Base-by-base conservation (phyloP, 2,888 invertebrate species). In the Gymnosoma rotundatum region DNA sequence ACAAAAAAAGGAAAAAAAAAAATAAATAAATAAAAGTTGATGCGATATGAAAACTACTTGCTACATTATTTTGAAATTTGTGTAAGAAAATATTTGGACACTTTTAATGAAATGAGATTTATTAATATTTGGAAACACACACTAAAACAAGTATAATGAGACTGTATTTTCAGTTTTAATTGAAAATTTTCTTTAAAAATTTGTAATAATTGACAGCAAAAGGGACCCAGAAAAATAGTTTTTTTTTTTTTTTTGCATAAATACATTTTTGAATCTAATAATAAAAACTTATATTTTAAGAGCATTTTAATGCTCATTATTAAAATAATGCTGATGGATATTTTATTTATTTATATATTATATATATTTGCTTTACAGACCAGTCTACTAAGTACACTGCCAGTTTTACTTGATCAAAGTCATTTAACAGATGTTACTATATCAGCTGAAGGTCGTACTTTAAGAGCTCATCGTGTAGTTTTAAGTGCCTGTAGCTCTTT, bases 371-470 rank as follows among this genome's bases (percentile, higher is more conserved):
- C 56, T 63, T 66, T 67, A 50, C 94, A 96, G 95, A 95, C 94
- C 90, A 96, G 95, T 90, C 93, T 97, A 64, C 93, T 97, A 85
- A 95, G 95, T 88, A 96, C 96, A 76, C 93, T 97, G 89, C 96
- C 96, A 60, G 94, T 95, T 87, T 94, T 97, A 89, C 93, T 97
- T 87, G 95, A 95, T 89, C 95, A 95, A 76, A 97, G 97, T 87
- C 95, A 96, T 91, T 93, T 97, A 88, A 96, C 97, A 75, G 97
- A 97, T 92, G 97, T 97, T 66, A 97, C 97, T 14, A 93, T 98
- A 63, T 96, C 96, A 86, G 97, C 97, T 7, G 96, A 96, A 88
- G 96, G 97, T 25, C 95, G 96, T 83, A 95, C 95, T n/a, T 93
- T 98, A 87, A 95, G 95, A 88, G 98, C 97, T 1, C 98, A 98